Conservation (phyloP, 2,888 invertebrate species). For the Drosophila paramelanica region DNA sequence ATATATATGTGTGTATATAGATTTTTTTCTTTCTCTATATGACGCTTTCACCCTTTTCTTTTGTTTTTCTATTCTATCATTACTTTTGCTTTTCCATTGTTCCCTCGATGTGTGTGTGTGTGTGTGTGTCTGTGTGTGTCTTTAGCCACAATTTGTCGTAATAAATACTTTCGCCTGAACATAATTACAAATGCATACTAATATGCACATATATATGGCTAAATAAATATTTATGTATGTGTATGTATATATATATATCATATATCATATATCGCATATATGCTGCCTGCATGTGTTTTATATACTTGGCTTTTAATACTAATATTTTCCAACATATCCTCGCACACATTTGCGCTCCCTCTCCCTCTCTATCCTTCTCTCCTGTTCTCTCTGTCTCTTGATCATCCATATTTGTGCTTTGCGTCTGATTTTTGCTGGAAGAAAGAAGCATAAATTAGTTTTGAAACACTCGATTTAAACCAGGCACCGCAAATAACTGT, state of each 20-base stretch:
- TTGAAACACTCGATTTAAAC: background rate
- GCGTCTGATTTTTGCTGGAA: slow-evolving; percentile 28
- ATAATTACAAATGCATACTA: slow-evolving; percentile 11
- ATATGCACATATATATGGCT: slow-evolving; percentile 9
- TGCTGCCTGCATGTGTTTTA: slow-evolving; percentile 9
- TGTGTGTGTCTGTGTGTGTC: slow-evolving; percentile 18
- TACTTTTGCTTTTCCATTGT: slow-evolving; percentile 32
- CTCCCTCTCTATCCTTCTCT: slow-evolving; percentile 1
- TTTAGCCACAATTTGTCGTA: slow-evolving; percentile 21
- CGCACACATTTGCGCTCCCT: background rate
- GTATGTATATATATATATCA: no score
- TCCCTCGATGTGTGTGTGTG: slow-evolving; percentile 41
- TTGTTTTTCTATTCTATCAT: background rate
- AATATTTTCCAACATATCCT: slow-evolving; percentile 17
- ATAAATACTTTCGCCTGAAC: slow-evolving; percentile 42
- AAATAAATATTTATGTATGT: background rate
- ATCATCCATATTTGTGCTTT: slow-evolving; percentile 7
- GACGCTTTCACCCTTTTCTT: slow-evolving; percentile 1
- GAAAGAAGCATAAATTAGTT: background rate
- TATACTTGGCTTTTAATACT: slow-evolving; percentile 42
- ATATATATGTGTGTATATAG: slow-evolving; percentile 15
- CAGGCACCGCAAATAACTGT: no score
- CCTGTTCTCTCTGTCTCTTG: background rate
- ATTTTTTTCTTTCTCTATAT: slow-evolving; percentile 6
- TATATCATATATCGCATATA: background rate